Evolutionary conservation across 2,113 vertebrate genomes (phyloP).

Genomic region (Cyrtonyx montezumae): DNA sequence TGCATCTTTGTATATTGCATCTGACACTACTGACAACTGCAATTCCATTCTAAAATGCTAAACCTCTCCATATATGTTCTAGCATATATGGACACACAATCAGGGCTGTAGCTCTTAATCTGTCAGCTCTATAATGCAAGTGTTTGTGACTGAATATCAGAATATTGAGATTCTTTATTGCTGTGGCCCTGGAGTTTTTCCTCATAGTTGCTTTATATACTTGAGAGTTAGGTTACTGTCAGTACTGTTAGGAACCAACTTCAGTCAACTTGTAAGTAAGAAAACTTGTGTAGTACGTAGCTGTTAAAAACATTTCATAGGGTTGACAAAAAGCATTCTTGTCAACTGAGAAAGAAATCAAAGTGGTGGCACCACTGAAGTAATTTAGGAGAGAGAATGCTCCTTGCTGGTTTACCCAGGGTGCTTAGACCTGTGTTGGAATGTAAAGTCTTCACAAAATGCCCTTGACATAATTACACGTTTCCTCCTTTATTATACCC

Average conservation of each 20-base stretch:
- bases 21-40: neutral
- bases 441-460: constrained; percentile 37
- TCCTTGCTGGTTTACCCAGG: neutral
- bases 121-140: neutral
- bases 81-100: neutral
- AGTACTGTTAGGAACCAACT: neutral
- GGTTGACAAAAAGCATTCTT: neutral
- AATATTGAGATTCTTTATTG: neutral
- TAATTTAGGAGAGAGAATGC: constrained; percentile 12
- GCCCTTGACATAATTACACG: constrained; percentile 30
- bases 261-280: neutral
- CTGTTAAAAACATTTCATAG: neutral
- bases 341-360: neutral
- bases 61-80: neutral
- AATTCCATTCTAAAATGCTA: neutral
- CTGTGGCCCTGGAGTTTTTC: neutral
- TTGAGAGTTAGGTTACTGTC: neutral
- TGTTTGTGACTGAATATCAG: neutral
- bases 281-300: neutral
- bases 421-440: constrained; percentile 48
- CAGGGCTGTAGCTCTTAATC: neutral
- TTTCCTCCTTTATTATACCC: constrained; percentile 72
- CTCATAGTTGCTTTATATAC: rapidly evolving
- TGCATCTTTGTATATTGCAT: neutral
- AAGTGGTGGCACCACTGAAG: constrained; percentile 15